Percentiles rank a stretch among this genome's conserved stretches.
Conservation (phyloP, 2,113 vertebrate species). For the Calidris pugnax region DNA sequence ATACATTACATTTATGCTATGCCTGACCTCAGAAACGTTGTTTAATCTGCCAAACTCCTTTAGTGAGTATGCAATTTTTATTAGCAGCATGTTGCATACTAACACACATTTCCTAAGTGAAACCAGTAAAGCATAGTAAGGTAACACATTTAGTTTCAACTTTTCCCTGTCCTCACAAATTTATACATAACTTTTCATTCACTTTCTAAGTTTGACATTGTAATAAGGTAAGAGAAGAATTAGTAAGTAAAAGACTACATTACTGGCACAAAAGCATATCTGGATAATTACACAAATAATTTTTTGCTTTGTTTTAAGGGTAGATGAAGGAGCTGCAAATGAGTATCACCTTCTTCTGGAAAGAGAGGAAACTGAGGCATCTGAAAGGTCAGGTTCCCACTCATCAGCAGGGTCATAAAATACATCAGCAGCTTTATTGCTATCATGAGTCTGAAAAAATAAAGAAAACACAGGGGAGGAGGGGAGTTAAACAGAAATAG, state of each 20-base stretch:
- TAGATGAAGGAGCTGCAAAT: not conserved
- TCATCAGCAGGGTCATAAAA: constrained; percentile 93
- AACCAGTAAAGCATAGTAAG: not conserved
- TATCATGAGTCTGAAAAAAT: constrained; percentile 76
- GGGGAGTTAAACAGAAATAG: not conserved
- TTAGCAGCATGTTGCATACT: not conserved
- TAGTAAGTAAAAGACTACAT: not conserved
- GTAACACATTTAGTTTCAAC: not conserved
- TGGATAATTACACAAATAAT: not conserved
- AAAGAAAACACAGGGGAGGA: not conserved
- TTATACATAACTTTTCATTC: not conserved
- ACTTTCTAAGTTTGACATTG: not conserved
- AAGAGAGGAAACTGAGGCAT: constrained; percentile 76
- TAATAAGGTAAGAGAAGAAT: not conserved
- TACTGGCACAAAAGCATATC: not conserved
- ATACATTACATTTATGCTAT: not conserved
- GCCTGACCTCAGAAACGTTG: not conserved
- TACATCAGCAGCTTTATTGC: constrained; percentile 82
- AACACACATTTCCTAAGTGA: not conserved
- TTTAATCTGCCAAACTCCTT: not conserved
- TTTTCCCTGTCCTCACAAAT: not conserved
- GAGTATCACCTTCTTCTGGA: constrained; percentile 87
- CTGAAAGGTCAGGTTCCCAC: constrained; percentile 92
- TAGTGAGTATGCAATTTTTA: not conserved
- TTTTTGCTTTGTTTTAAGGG: not conserved